phyloP scores from a whole-genome alignment of 2,888 invertebrate species.

The Cataglyphis albicans region DNA sequence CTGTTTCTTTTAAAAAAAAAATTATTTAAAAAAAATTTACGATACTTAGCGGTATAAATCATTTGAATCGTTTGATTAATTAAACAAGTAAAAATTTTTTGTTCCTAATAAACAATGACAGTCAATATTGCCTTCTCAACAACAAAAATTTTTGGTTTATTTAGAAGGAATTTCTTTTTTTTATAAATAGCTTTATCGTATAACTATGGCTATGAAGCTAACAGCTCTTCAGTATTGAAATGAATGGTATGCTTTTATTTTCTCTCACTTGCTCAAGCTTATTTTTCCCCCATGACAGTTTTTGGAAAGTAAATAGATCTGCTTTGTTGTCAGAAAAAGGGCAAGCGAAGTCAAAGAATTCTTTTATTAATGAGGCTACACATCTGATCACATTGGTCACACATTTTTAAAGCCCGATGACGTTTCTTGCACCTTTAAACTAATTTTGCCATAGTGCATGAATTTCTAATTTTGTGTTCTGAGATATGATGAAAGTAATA shows the following conservation, averaged over 20 bases:
- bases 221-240: neutral
- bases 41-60: neutral
- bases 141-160: neutral
- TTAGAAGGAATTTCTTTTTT: neutral
- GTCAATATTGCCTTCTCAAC: neutral
- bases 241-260: neutral
- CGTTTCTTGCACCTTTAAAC: neutral
- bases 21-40: neutral
- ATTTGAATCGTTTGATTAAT: neutral
- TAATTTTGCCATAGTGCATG: neutral
- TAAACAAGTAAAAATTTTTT: neutral
- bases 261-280: neutral
- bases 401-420: neutral
- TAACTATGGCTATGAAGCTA: too few relatives aligned
- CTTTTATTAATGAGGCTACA: neutral
- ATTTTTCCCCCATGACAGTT: neutral
- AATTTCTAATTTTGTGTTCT: neutral
- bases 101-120: neutral
- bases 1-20: too few relatives aligned
- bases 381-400: neutral
- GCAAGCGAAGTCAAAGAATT: neutral
- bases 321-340: neutral
- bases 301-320: neutral
- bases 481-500: slow-evolving; percentile 5
- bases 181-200: too few relatives aligned